Evolutionary conservation across 2,888 invertebrate genomes (phyloP).

Genomic region (Philhelius pedissequus): DNA sequence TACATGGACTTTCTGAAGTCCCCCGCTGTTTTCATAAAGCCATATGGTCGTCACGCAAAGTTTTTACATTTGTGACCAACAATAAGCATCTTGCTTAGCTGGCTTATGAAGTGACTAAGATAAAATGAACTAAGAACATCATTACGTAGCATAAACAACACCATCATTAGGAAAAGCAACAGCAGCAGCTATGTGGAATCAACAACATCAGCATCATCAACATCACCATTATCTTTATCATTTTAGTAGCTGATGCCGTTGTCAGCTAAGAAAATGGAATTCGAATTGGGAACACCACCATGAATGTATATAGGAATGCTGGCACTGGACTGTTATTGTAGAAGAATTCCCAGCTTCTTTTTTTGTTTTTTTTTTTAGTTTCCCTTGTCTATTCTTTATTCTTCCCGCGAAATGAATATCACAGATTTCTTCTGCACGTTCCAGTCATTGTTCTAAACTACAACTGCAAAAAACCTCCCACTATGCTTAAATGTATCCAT

Average conservation of each 20-base stretch:
- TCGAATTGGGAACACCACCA: constrained; percentile 40
- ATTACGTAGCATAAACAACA: constrained; percentile 39
- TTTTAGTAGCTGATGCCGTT: neutral
- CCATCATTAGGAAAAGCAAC: constrained; percentile 5
- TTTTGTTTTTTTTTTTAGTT: neutral
- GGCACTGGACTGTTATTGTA: constrained; percentile 41
- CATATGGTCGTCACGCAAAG: neutral
- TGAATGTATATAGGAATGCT: constrained; percentile 30
- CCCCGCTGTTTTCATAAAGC: neutral
- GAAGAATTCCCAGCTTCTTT: constrained; percentile 22
- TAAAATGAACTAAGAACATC: constrained; percentile 54
- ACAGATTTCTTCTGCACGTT: constrained; percentile 61
- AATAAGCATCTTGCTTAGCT: neutral
- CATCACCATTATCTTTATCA: constrained; percentile 34
- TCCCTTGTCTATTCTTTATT: constrained; percentile 37
- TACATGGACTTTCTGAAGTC: neutral
- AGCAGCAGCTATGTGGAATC: neutral
- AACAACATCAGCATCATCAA: constrained; percentile 21
- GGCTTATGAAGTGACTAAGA: constrained; percentile 12
- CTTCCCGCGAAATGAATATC: constrained; percentile 51
- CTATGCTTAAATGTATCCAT: neutral
- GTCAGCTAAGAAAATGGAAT: constrained; percentile 27
- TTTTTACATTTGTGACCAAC: neutral
- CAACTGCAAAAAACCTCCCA: constrained; percentile 4
- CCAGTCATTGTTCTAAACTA: constrained; percentile 30